Evolutionary conservation across 2,113 vertebrate species (phyloP).

Genomic region (cat (Felis catus)): DNA sequence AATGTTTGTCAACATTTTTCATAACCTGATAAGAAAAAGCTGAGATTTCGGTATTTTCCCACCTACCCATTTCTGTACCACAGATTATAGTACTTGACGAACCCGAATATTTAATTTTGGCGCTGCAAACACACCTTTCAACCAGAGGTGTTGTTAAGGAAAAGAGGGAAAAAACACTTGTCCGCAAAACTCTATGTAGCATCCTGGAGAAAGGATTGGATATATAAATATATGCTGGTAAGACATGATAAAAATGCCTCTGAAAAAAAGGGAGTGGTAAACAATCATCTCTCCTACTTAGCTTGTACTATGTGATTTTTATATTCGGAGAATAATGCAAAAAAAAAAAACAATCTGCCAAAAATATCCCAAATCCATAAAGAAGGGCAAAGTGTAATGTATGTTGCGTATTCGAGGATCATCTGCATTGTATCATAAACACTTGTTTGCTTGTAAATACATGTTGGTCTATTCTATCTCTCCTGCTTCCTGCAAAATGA

Average conservation of each 20-base stretch:
- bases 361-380: constrained; percentile 59
- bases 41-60: constrained; percentile 71
- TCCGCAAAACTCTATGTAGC: constrained; percentile 69
- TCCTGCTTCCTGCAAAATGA: constrained; percentile 35
- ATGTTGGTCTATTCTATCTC: constrained; percentile 2
- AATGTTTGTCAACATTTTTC: constrained; percentile 86
- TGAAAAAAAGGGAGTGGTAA: constrained; percentile 60
- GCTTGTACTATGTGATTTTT: constrained; percentile 65
- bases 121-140: constrained; percentile 79
- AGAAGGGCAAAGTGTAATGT: constrained; percentile 52
- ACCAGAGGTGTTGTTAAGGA: constrained; percentile 82
- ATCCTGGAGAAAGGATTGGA: constrained; percentile 51
- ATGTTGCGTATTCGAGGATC: background rate
- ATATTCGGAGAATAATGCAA: constrained; percentile 62
- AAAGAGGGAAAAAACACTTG: constrained; percentile 41
- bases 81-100: constrained; percentile 79
- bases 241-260: constrained; percentile 73
- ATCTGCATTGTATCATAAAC: background rate
- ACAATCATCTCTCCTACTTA: constrained; percentile 69
- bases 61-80: constrained; percentile 69
- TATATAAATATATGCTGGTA: constrained; percentile 72
- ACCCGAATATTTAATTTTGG: constrained; percentile 78
- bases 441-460: constrained; percentile 49
- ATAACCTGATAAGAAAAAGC: constrained; percentile 76
- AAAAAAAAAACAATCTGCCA: constrained; percentile 35